Evolutionary conservation across 2,113 vertebrate genomes (phyloP).

Genomic region (Chiloscyllium plagiosum): DNA sequence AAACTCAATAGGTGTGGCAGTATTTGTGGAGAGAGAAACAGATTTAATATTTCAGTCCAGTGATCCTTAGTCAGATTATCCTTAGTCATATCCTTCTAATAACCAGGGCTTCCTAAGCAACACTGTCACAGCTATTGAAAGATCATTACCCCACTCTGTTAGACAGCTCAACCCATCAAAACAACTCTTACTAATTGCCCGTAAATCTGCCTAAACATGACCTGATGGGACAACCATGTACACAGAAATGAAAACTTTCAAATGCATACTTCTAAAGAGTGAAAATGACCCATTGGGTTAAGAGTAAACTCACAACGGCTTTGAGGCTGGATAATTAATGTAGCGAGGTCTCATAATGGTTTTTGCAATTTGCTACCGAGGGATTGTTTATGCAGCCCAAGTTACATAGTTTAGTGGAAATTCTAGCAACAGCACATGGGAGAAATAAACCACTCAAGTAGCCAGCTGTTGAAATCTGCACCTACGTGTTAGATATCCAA

Average conservation of each 20-base stretch:
- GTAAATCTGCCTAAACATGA: not conserved
- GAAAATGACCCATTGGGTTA: not conserved
- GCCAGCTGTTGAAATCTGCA: not conserved
- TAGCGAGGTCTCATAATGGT: not conserved
- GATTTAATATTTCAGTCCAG: too few relatives aligned
- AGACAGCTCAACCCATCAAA: not conserved
- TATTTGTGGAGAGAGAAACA: too few relatives aligned
- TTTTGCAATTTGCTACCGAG: not conserved
- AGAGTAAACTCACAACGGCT: not conserved
- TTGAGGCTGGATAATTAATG: not conserved
- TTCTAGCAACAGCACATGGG: not conserved
- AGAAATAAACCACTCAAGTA: not conserved
- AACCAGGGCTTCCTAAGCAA: not conserved
- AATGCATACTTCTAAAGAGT: not conserved
- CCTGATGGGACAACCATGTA: not conserved
- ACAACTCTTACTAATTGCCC: not conserved
- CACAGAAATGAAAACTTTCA: not conserved
- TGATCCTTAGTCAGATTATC: too few relatives aligned
- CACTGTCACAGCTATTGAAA: not conserved
- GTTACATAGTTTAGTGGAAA: not conserved
- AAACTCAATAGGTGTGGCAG: too few relatives aligned
- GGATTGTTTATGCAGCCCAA: not conserved
- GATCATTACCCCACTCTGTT: not conserved
- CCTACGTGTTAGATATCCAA: not conserved
- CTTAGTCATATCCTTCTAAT: not conserved